Base-by-base conservation (phyloP, 2,113 vertebrate species). In the Chaetura pelagica region DNA sequence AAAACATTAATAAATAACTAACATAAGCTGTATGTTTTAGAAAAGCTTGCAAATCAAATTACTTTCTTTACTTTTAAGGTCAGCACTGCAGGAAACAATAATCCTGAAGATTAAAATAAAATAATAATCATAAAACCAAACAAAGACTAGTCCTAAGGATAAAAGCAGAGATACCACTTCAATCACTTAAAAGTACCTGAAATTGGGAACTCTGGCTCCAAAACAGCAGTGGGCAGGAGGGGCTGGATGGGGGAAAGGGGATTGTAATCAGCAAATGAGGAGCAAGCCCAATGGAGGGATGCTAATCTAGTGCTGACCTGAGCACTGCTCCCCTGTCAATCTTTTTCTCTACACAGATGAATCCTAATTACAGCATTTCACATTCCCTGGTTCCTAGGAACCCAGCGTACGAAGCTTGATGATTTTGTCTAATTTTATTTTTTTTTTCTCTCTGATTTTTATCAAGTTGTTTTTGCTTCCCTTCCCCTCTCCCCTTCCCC, bases 161-260 rank as follows among this genome's bases (percentile, higher is more conserved):
- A 86, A 88, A 90, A 62, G 71, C 92, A 58, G 76, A 90, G 55
- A 73, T 89, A 84, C 51, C 82, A 67, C 85, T 95, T 95, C 84
- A 96, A 23, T 93, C 89, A 64, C 81, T 87, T 84, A 64, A 84
- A 95, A 82, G 40, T 94, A 93, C 96, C 96, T 97, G 90, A 80
- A 94, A 89, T 10, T 14, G 52, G 51, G 61, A 83, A 69, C 57
- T 24, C 58, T 75, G 24, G 48, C n/a, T 92, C 58, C 15, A 40
- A 72, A 93, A 23, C 1, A 0, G 11, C 4, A 26, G 19, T 2
- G 27, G 27, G 29, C 0, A 7, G 87, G 64, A 66, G 73, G 52
- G 81, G n/a, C 17, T 90, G 84, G 67, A 4, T 12, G 51, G 48
- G 35, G 29, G 15, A 54, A 84, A 49, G 5, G 1, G 21, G 30